Evolutionary conservation across 2,888 invertebrate species (phyloP), one percentile per base, ranked within the genome.

Genomic region (Rhogogaster chlorosoma): DNA sequence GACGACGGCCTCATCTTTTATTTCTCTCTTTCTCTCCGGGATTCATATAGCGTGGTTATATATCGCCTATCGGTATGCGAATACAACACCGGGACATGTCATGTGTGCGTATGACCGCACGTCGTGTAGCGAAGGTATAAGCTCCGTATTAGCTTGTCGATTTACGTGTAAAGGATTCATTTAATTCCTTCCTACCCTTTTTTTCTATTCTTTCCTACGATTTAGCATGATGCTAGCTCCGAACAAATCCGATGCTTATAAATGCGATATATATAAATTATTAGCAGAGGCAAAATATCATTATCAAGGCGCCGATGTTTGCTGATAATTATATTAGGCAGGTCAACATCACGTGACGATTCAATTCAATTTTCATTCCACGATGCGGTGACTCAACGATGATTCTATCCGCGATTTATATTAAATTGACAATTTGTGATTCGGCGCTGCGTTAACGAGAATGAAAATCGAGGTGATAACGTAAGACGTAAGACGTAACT

Each of bases 1-100:
- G 92, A 89, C 92, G 90, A 90, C 89, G 91, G 89, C 92, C 91
- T 88, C 88, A 86, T 84, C 49, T 32, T 84, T 71, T 83, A 75
- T 84, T 80, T 70, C 57, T 38, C 42, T 64, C 70, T 42, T 78
- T 61, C 61, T 38, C 80, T 64, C 57, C 38, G 22, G 22, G 80
- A 36, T 57, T 61, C 61, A 32, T 61, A 64, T 22, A 36, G 36
- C 22, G 36, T 64, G 36, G 15, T 12, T 61, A 26, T 32, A 49
- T 49, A 49, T 53, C 53, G 18, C 53, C 1, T 53, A 18, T 61
- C 61, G 26, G 61, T 61, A 61, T 61, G 61, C 26, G 26, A 22
- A 61, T 26, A 61, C 9, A 12, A 61, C 26, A 26, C 22, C 9
- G 26, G 12, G 22, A 49, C 0, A 53, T 7, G 7, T 53, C 53